Evolutionary conservation across 2,888 invertebrate species (phyloP), one percentile per base, ranked within the genome.

Genomic region (Brenthis ino): DNA sequence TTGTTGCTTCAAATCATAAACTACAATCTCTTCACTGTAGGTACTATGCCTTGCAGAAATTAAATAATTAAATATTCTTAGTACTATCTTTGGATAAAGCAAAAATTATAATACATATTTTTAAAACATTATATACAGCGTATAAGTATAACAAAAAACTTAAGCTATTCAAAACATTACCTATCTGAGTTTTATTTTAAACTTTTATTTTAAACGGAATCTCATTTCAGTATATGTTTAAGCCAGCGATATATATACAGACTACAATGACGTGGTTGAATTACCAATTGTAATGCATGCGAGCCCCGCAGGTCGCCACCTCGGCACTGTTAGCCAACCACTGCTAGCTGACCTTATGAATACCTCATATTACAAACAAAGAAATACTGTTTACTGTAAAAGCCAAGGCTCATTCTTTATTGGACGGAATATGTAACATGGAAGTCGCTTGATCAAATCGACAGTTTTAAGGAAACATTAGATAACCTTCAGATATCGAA

Each of bases 221-320:
- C 58, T n/a, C 8, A 28, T 33, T 60, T 60, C 60, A 33, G 24
- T 43, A 33, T 47, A 57, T 48, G 12, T 47, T 57, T 48, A 48
- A 48, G 37, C 16, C 33, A 69, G 67, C 61, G 60, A 75, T 74
- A 76, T 76, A 54, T 65, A 70, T 71, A 74, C 68, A 68, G 64
- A 73, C 65, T 74, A 54, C 75, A 80, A 78, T 87, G 86, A 85
- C 85, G 85, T 81, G 74, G 80, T 76, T 77, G 77, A 85, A 91
- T 91, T 90, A 89, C 82, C 82, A 87, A 92, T 91, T 91, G 86
- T 90, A 91, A 91, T 89, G 81, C 83, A 90, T 89, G 85, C 88
- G 84, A 82, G 83, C 81, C 79, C 79, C 82, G 68, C 80, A 77
- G 87, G 88, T 89, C 89, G 81, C 78, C 84, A 85, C 86, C 85